A percentile compares a stretch with the other conserved stretches of the same genome.
Conservation (phyloP, 2,888 invertebrate species). For the Drosophila meridionalis region DNA sequence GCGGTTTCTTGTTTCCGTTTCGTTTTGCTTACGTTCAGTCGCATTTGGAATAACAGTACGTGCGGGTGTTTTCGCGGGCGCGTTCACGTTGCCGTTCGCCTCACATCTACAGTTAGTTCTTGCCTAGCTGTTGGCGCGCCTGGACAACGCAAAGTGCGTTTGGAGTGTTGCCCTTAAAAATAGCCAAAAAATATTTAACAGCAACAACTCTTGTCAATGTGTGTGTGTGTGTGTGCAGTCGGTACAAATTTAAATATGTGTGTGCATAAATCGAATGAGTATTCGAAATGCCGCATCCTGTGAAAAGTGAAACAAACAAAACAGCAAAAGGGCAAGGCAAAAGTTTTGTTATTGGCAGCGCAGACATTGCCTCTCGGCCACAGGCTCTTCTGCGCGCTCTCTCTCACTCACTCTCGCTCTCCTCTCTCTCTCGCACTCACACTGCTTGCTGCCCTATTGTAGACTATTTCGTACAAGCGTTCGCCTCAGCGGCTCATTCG, state of each 20-base stretch:
- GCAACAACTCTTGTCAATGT: slow-evolving; percentile 35
- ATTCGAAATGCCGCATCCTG: slow-evolving; percentile 71
- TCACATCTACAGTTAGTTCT: slow-evolving; percentile 67
- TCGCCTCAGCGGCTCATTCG: slow-evolving; percentile 50
- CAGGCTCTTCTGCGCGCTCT: slow-evolving; percentile 39
- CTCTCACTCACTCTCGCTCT: neutral
- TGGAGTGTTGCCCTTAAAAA: slow-evolving; percentile 55
- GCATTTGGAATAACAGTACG: slow-evolving; percentile 56
- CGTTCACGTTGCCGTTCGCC: slow-evolving; percentile 22
- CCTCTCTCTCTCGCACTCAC: slow-evolving; percentile 17
- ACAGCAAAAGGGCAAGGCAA: slow-evolving; percentile 59
- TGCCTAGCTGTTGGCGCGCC: slow-evolving; percentile 58
- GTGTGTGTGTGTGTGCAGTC: slow-evolving; percentile 1
- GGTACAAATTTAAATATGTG: slow-evolving; percentile 7
- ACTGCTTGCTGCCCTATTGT: slow-evolving; percentile 10
- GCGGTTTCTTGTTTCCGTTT: slow-evolving; percentile 64
- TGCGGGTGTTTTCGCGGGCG: slow-evolving; percentile 51
- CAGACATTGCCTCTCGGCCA: slow-evolving; percentile 43
- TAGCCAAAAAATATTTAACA: slow-evolving; percentile 39
- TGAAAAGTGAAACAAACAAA: slow-evolving; percentile 68
- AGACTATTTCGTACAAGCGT: slow-evolving; percentile 13
- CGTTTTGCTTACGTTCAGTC: slow-evolving; percentile 53
- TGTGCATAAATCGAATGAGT: slow-evolving; percentile 22
- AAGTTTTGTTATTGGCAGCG: slow-evolving; percentile 66
- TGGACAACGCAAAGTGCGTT: slow-evolving; percentile 60